Percentiles rank a stretch among this genome's conserved stretches.
These are phyloP conservation scores for Narcine bancroftii DNA, from an alignment of 2,113 vertebrate species.

Conservation along the genomic window DNA sequence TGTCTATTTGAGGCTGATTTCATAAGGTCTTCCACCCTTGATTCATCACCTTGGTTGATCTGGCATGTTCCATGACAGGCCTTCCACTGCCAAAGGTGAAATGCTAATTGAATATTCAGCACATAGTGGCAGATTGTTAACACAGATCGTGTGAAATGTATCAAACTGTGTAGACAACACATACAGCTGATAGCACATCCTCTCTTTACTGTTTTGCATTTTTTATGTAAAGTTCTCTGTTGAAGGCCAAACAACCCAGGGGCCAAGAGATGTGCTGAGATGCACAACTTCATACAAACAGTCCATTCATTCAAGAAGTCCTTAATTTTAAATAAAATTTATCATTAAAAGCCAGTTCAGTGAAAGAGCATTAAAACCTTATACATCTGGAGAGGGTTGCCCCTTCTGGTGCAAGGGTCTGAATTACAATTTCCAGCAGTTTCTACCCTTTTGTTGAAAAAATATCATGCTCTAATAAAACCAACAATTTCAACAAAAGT, in stretches of 20 bases:
- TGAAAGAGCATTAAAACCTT: neutral
- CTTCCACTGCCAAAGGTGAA: neutral
- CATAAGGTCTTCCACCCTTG: neutral
- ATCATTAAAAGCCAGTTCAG: too few relatives aligned
- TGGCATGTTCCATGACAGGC: neutral
- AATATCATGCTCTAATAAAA: too few relatives aligned
- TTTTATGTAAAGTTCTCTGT: neutral
- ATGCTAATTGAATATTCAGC: neutral
- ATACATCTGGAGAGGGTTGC: neutral
- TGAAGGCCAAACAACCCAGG: neutral
- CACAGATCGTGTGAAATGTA: neutral
- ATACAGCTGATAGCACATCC: neutral
- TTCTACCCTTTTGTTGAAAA: too few relatives aligned
- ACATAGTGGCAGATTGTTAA: neutral
- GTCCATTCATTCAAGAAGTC: too few relatives aligned
- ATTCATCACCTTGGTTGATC: neutral
- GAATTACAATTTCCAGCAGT: neutral
- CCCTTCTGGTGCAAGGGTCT: too few relatives aligned
- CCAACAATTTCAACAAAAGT: too few relatives aligned
- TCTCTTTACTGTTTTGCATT: neutral
- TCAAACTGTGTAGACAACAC: neutral
- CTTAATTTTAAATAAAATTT: too few relatives aligned
- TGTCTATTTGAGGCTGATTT: neutral
- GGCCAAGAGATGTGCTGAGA: neutral
- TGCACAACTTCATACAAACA: too few relatives aligned